Conservation (phyloP, 2,888 invertebrate genomes). For the Carterocephalus palaemon region DNA sequence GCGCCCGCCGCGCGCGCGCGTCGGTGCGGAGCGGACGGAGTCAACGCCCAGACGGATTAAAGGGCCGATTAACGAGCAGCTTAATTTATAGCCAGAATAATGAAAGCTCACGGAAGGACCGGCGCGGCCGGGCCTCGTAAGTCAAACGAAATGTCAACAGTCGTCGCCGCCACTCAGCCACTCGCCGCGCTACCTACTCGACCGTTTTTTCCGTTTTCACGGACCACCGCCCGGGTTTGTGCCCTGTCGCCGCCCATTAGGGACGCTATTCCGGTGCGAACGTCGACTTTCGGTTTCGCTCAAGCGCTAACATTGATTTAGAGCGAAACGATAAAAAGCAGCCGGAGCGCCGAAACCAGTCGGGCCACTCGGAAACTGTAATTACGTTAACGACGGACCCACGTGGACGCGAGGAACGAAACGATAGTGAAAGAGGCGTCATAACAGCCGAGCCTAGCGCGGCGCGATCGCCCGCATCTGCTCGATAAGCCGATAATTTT, state of each 20-base stretch:
- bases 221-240: constrained; percentile 30
- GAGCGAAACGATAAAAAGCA: constrained; percentile 53
- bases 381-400: constrained; percentile 67
- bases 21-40: constrained; percentile 45
- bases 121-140: constrained; percentile 42
- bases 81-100: constrained; percentile 76
- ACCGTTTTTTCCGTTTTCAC: constrained; percentile 34
- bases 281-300: constrained; percentile 78
- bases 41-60: constrained; percentile 77
- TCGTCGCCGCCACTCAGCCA: too few species aligned
- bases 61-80: constrained; percentile 72
- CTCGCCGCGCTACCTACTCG: constrained; percentile 29
- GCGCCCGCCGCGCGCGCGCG: constrained; percentile 26
- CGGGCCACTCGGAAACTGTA: constrained; percentile 56
- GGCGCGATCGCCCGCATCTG: constrained; percentile 44
- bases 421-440: constrained; percentile 54
- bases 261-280: constrained; percentile 43
- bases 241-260: constrained; percentile 33
- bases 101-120: constrained; percentile 63
- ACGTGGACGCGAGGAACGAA: constrained; percentile 50
- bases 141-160: constrained; percentile 58
- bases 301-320: constrained; percentile 57
- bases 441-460: constrained; percentile 6
- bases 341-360: constrained; percentile 57
- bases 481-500: constrained; percentile 51